Evolutionary conservation across 2,797 vertebrate genomes (phyloP), one percentile per base, ranked within the genome.

Genomic region (Mergus octosetaceus): DNA sequence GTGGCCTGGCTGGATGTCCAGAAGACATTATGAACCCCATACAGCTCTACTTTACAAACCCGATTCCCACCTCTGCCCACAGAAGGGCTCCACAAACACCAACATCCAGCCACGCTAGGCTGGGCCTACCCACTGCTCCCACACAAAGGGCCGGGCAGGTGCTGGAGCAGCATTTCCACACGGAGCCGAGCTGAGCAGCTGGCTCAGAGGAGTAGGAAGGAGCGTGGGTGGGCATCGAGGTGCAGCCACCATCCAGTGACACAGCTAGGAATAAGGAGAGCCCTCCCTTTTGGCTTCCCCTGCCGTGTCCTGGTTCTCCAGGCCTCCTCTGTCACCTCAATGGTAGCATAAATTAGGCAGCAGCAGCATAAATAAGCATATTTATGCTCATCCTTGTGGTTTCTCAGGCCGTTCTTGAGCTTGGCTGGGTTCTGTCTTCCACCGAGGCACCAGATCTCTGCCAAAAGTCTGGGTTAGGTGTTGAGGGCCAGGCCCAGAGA

Each of bases 191-290:
- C 32, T 0, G 17, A 96, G 72, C 87, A 93, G 87, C 89, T 95
- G 89, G 64, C 75, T 87, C 85, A 91, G 74, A 80, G 72, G 51
- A 94, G 82, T 69, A 85, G 91, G 85, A 89, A 93, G 43, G 2
- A 1, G 24, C 1, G 70, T 81, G 84, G 85, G 93, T 43, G 82
- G 82, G 89, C 0, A 7, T 69, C 82, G 76, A 93, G 73, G 49
- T 78, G 72, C 0, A 6, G 51, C 73, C 87, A 90, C 93, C 89
- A 87, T 43, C 2, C 0, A 24, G 14, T 74, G 57, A 57, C 87
- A 74, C 20, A 34, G 62, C 43, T 96, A 88, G 88, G 78, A 94
- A 84, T 53, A 94, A 91, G 4, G 69, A 62, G 19, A 88, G 36
- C 54, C 60, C 62, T 91, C 61, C 27, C n/a, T 77, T 83, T 73